Percentiles rank a stretch among this genome's conserved stretches.
phyloP scores from a whole-genome alignment of 2,113 vertebrate genomes.

The Apeltes quadracus region DNA sequence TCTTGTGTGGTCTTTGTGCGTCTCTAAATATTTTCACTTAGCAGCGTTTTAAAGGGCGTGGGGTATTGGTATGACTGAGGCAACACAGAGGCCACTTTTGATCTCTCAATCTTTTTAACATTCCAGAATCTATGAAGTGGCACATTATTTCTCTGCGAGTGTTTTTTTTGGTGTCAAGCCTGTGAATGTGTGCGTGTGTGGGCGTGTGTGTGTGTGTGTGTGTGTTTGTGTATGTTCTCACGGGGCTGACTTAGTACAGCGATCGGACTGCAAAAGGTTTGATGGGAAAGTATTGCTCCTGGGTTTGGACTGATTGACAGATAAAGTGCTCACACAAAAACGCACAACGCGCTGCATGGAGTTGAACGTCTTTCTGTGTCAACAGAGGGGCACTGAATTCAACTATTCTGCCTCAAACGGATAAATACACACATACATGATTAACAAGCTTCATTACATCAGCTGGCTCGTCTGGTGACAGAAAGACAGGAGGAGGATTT shows the following conservation, averaged over 20 bases:
- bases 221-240: conserved; percentile 61
- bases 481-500: conserved; percentile 39
- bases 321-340: conserved; percentile 23
- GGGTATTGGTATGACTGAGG: background rate
- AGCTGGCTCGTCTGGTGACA: conserved; percentile 2
- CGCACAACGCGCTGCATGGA: background rate
- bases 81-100: conserved; percentile 33
- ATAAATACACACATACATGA: conserved; percentile 24
- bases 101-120: conserved; percentile 56
- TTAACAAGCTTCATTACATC: conserved; percentile 64
- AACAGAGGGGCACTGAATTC: background rate
- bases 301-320: conserved; percentile 58
- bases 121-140: conserved; percentile 63
- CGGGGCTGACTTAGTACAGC: conserved; percentile 47
- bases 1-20: background rate
- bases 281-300: conserved; percentile 69
- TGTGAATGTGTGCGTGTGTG: background rate
- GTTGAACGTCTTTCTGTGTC: background rate
- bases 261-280: conserved; percentile 27
- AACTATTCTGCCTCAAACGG: background rate
- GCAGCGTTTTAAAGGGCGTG: conserved; percentile 15
- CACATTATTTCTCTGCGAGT: conserved; percentile 51
- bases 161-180: conserved; percentile 16
- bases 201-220: conserved; percentile 15
- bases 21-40: background rate